Base-by-base conservation (phyloP, 2,113 vertebrate genomes). In the Pimephales promelas region DNA sequence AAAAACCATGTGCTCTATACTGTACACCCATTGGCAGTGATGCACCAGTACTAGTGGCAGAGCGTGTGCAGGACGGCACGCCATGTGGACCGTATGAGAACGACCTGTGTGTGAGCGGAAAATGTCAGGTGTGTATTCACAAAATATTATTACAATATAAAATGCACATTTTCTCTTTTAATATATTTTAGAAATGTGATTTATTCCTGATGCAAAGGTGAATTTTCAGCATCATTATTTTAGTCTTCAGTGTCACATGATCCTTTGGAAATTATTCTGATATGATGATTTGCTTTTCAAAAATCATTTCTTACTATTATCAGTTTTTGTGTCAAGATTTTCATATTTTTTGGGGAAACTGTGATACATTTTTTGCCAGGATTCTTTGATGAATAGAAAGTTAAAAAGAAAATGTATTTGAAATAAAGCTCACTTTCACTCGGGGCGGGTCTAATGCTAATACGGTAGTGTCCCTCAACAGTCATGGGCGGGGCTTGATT, bases 41-140 rank as follows among this genome's bases (percentile, higher is more conserved):
- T 61, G 90, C 95, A 4, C 95, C 97, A 0, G 88, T 96, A 73
- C 91, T 97, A 90, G 90, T 97, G 90, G 83, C 97, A 2, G 97
- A 99, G 85, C 93, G 96, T 80, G 97, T 99, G 80, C 94, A 97
- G 22, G 98, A 99, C 40, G 98, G 98, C 11, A 99, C 98, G 1
- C 96, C 97, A 0, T 99, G 98, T 14, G 98, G 97, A 64, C 97
- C 97, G 4, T 99, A 97, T 0, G 97, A 99, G 92, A 93, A 93
- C 0, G 98, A 99, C 89, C 94, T 99, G 85, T 99, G 98, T 88
- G 96, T 99, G 47, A 96, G 96, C 20, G 97, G 98, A 90, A 96
- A 93, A 87, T 99, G 98, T 93, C 96, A 98, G 97, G 98, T 87
- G 40, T 40, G 40, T 80, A 5, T 54, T 54, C 18, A 54, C 52